Evolutionary conservation across 2,113 vertebrate genomes (phyloP).

Genomic region (Plecotus auritus): DNA sequence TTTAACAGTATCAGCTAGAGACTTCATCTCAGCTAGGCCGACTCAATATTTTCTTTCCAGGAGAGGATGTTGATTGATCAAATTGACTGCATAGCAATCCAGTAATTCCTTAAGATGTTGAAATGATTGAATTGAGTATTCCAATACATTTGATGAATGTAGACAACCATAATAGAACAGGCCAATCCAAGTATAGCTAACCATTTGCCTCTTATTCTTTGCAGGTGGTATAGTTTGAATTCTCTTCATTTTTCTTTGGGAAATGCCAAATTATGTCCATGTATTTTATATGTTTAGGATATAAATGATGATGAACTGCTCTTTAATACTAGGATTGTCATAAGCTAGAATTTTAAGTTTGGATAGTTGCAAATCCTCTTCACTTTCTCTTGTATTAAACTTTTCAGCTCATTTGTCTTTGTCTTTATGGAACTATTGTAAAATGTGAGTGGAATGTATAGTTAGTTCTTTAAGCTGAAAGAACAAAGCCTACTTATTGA

Average conservation of each 20-base stretch:
- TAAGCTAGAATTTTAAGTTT: slow-evolving; percentile 44
- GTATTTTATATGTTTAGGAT: not conserved
- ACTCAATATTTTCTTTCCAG: not conserved
- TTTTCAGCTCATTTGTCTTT: slow-evolving; percentile 47
- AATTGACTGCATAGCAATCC: not conserved
- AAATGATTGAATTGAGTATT: slow-evolving; percentile 20
- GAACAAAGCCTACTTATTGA: slow-evolving; percentile 30
- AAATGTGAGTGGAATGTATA: slow-evolving; percentile 45
- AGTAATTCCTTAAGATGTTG: slow-evolving; percentile 18
- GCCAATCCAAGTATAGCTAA: not conserved
- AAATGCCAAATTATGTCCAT: not conserved
- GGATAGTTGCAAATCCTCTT: slow-evolving; percentile 26
- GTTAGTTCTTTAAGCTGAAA: slow-evolving; percentile 44
- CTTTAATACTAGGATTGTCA: slow-evolving; percentile 46
- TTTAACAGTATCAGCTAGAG: not conserved
- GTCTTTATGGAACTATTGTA: slow-evolving; percentile 50
- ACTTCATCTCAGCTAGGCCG: not conserved
- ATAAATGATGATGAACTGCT: slow-evolving; percentile 4
- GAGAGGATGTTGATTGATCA: slow-evolving; percentile 9
- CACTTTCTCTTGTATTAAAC: slow-evolving; percentile 62
- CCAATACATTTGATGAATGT: not conserved
- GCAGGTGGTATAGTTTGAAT: not conserved
- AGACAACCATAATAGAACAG: not conserved
- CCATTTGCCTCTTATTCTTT: not conserved
- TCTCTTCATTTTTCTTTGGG: not conserved